Evolutionary conservation across 2,113 vertebrate species (phyloP), one percentile per base, ranked within the genome.

Genomic region (Xyrauchen texanus): DNA sequence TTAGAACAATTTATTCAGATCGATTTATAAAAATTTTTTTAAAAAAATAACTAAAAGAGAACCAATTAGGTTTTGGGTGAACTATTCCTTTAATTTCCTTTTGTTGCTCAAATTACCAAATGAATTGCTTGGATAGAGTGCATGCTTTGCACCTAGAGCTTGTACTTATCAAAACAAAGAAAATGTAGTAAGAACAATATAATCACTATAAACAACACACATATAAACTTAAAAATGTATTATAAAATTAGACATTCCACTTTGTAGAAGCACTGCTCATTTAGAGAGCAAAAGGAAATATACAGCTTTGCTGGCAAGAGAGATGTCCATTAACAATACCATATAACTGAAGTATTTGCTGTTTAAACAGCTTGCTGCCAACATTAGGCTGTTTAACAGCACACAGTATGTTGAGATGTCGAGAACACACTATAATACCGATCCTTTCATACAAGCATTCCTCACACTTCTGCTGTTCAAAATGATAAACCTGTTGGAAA

Each of bases 21-120:
- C 3, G 21, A 34, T 34, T 34, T 34, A 34, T 34, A 34, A 34
- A 34, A 34, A 34, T 1, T 34, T n/a, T n/a, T n/a, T n/a, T n/a
- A n/a, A 34, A 34, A 34, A 34, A 34, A 34, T 34, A 34, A 34
- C 21, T 1, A 34, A 34, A 34, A 34, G 3, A 34, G 21, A 34
- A 34, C 21, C 21, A 34, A 34, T 34, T 3, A 34, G 21, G 21
- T 34, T 34, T 34, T 34, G 21, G 47, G 47, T 8, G 7, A 49
- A 49, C 47, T 3, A 34, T 34, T 8, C 10, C 10, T 77, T 77
- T 13, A 49, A 66, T 34, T 64, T 73, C 69, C 64, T 74, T 77
- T 42, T 34, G 46, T 68, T 80, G 34, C 69, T 77, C 63, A 55
- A 46, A 46, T 76, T 67, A 78, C 65, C 60, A 78, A 80, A 69